These are phyloP conservation scores for Coracopsis vasa DNA, from an alignment of 2,113 vertebrate genomes.

Conservation along the genomic window DNA sequence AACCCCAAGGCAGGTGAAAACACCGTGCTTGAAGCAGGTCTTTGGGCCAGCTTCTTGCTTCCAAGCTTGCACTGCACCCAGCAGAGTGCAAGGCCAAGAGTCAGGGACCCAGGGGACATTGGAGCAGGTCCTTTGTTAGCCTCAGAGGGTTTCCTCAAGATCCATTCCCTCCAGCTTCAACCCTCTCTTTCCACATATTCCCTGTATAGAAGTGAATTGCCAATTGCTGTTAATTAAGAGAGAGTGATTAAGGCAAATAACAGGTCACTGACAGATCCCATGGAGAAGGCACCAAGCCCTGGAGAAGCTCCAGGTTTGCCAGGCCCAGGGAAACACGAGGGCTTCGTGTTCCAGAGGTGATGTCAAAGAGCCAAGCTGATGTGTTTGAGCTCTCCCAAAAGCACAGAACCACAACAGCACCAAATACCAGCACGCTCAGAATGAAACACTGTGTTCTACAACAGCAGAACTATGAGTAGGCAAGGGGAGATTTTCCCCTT, in stretches of 20 bases:
- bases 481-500: background rate
- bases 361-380: background rate
- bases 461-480: background rate
- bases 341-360: background rate
- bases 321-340: background rate
- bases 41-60: background rate
- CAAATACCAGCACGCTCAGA: background rate
- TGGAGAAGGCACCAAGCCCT: background rate
- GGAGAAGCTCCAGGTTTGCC: background rate
- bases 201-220: background rate
- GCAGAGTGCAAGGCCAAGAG: background rate
- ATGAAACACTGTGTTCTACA: accelerated
- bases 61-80: background rate
- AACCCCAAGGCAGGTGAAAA: background rate
- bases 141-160: background rate
- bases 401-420: background rate
- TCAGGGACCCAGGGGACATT: accelerated
- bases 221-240: background rate
- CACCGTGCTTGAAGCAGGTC: background rate
- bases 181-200: background rate
- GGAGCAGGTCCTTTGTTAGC: background rate
- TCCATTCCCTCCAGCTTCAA: background rate
- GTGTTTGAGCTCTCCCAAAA: background rate
- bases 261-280: background rate
- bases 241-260: background rate